These are phyloP conservation scores for Hippopotamus amphibius DNA, from an alignment of 2,113 vertebrate genomes.

Conservation along the genomic window DNA sequence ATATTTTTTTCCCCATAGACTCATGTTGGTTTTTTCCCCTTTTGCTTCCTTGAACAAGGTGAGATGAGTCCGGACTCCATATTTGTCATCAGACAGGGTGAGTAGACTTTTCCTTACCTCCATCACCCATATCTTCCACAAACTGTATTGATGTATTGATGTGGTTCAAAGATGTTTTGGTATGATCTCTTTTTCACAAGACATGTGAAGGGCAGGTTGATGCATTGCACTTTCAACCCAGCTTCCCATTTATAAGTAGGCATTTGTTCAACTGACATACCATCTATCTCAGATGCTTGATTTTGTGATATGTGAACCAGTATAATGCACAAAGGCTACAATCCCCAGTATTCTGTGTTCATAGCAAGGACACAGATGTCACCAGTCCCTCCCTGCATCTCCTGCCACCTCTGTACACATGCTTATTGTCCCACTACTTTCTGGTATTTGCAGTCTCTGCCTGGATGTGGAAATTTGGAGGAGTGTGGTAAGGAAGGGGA, in stretches of 20 bases:
- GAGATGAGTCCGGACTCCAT: not conserved
- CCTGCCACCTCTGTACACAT: not conserved
- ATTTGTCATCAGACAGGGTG: not conserved
- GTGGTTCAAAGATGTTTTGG: not conserved
- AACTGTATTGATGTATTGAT: not conserved
- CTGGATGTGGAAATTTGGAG: not conserved
- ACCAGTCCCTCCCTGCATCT: not conserved
- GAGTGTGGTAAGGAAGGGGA: not conserved
- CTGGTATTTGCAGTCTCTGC: not conserved
- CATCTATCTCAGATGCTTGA: not conserved
- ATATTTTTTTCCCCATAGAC: not conserved
- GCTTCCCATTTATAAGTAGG: not conserved
- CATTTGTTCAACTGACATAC: not conserved
- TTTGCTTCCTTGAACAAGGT: slow-evolving; percentile 12
- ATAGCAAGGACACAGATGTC: not conserved
- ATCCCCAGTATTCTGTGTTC: not conserved
- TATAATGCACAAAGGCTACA: not conserved
- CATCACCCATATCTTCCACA: not conserved
- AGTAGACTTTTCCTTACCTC: not conserved
- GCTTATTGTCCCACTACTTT: not conserved
- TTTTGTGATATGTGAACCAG: not conserved
- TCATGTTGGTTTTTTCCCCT: not conserved
- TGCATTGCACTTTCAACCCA: not conserved
- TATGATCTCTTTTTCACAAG: not conserved
- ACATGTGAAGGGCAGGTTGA: not conserved